Base-by-base conservation (phyloP, 1,140 invertebrate species). In the Rhagoletis pomonella region DNA sequence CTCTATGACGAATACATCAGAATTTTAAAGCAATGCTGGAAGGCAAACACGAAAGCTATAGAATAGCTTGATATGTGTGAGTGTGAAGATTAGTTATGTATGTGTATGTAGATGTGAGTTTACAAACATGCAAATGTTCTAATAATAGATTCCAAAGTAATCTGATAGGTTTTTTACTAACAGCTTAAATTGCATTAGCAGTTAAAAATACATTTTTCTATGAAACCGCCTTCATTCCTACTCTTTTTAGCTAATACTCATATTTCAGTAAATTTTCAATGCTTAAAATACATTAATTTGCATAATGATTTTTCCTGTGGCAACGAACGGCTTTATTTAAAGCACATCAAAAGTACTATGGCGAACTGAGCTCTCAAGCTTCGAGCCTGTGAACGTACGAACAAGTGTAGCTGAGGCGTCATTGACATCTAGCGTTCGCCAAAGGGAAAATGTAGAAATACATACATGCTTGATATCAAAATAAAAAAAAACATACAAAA, bases 351-450 rank as follows among this genome's bases (percentile, higher is more conserved):
- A 2, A 39, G 0, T 14, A 62, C 60, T 4, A 17, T 12, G 10
- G 60, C 3, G 0, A 0, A 9, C 50, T 9, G 9, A 62, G 60
- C 17, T 62, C 10, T 12, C 17, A 1, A 62, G 14, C 3, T n/a
- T 29, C 65, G 65, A 4, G 29, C 42, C 3, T 73, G 67, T 47
- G 10, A 73, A 73, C 5, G 39, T 42, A 73, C 67, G 67, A 14
- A 39, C 39, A 44, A 73, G 67, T 73, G 9, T 17, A 42, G 42
- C 39, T 73, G 39, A 4, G 3, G 67, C 67, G 67, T 73, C 67
- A 73, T 73, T 73, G 67, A 73, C 67, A 73, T 73, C 67, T 42
- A 73, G 42, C 67, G 39, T 10, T 17, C 39, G 67, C 14, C 44
- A 42, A 1, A 42, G 67, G 4, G 12, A n/a, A 2, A 73, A 73